These are phyloP conservation scores for Ligdia adustata DNA, from an alignment of 2,888 invertebrate genomes.

Conservation along the genomic window DNA sequence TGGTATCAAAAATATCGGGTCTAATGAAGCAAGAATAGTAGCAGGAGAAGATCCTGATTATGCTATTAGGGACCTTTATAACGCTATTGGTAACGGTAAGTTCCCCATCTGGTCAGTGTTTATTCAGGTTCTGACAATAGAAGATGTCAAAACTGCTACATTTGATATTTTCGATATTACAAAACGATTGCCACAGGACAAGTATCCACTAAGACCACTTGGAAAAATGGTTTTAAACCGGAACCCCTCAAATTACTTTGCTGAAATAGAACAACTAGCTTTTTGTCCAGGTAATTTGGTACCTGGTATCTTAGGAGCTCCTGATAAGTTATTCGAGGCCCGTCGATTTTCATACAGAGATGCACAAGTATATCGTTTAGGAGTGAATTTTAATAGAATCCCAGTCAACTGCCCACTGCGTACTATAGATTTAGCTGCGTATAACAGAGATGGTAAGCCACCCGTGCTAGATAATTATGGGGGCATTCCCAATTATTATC, in stretches of 20 bases:
- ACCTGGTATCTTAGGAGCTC: slow-evolving; percentile 94
- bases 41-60: slow-evolving; percentile 92
- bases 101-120: slow-evolving; percentile 90
- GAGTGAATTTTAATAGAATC: slow-evolving; percentile 93
- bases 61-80: slow-evolving; percentile 92
- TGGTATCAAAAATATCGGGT: slow-evolving; percentile 87
- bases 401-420: slow-evolving; percentile 95
- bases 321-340: slow-evolving; percentile 93
- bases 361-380: slow-evolving; percentile 92
- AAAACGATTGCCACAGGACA: slow-evolving; percentile 89
- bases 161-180: slow-evolving; percentile 97
- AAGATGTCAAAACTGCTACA: slow-evolving; percentile 88
- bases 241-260: slow-evolving; percentile 94
- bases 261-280: slow-evolving; percentile 94
- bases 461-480: slow-evolving; percentile 89
- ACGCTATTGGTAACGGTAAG: slow-evolving; percentile 89
- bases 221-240: slow-evolving; percentile 91
- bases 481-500: slow-evolving; percentile 95
- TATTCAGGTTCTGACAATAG: slow-evolving; percentile 92
- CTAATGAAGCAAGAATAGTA: slow-evolving; percentile 50
- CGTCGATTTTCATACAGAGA: slow-evolving; percentile 93
- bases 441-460: slow-evolving; percentile 93
- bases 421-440: slow-evolving; percentile 80
- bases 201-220: slow-evolving; percentile 91
- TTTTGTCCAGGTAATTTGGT: slow-evolving; percentile 93